Conservation (phyloP, 1,140 invertebrate genomes). For the Drosophila cardini region DNA sequence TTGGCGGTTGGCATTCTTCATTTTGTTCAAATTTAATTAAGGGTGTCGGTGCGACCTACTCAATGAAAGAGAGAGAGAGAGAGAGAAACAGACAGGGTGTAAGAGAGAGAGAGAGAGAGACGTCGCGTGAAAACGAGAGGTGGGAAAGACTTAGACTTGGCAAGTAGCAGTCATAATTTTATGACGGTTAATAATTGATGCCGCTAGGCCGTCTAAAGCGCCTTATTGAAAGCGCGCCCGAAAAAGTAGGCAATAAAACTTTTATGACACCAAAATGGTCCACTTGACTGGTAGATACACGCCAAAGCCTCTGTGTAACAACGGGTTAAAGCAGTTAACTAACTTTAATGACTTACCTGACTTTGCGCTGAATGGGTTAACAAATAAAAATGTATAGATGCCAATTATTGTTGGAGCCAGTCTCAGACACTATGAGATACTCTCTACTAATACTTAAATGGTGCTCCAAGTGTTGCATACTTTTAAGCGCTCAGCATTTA, state of each 20-base stretch:
- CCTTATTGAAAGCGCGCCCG: constrained; percentile 59
- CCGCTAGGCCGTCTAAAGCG: constrained; percentile 57
- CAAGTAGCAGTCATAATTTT: constrained; percentile 62
- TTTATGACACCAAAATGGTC: constrained; percentile 54
- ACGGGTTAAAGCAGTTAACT: constrained; percentile 69
- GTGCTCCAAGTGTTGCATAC: no score
- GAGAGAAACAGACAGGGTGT: not conserved
- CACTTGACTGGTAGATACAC: constrained; percentile 3
- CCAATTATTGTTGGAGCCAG: not conserved
- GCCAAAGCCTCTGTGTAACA: not conserved
- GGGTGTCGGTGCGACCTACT: constrained; percentile 32
- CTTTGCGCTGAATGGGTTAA: not conserved
- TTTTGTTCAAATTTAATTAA: constrained; percentile 71
- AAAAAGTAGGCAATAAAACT: constrained; percentile 70
- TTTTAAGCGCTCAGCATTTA: no score
- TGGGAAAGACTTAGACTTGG: not conserved
- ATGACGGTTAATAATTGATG: constrained; percentile 76
- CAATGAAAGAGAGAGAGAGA: not conserved
- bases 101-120: not conserved
- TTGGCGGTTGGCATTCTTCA: constrained; percentile 31
- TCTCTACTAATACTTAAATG: no score
- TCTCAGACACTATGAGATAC: no score
- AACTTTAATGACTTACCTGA: constrained; percentile 63
- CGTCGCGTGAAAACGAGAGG: no score
- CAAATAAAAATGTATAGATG: not conserved